Evolutionary conservation across 2,888 invertebrate genomes (phyloP).

Genomic region (Heteromurus nitidus): DNA sequence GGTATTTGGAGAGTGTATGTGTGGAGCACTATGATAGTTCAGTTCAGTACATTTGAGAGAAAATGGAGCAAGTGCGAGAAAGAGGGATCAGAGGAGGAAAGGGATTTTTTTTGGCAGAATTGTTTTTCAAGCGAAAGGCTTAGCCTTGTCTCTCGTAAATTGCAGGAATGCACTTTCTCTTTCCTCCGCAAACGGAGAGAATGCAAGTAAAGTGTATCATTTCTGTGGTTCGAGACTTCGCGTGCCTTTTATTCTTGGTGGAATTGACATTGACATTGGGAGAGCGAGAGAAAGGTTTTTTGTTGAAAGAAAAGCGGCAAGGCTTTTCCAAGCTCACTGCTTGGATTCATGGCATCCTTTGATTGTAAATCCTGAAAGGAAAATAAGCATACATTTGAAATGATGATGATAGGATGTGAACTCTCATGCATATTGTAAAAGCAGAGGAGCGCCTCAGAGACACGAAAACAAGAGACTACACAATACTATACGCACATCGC

Average conservation of each 20-base stretch:
- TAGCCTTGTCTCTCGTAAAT: slow-evolving; percentile 13
- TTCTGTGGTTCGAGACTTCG: background rate
- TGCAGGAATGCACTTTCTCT: slow-evolving; percentile 10
- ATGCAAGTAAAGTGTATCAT: background rate
- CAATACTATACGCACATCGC: too few relatives aligned
- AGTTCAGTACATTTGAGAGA: background rate
- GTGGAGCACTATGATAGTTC: too few relatives aligned
- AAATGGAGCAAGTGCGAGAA: background rate
- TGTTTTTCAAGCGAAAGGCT: slow-evolving; percentile 18
- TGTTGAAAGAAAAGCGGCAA: slow-evolving; percentile 24
- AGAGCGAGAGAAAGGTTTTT: background rate
- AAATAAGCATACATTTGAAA: slow-evolving; percentile 29
- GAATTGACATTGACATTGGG: slow-evolving; percentile 56
- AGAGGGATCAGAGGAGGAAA: background rate
- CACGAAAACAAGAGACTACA: too few relatives aligned
- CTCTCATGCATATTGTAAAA: background rate
- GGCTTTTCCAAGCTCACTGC: background rate
- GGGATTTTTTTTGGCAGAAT: slow-evolving; percentile 17
- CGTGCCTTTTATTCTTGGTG: slow-evolving; percentile 30
- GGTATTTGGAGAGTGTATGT: background rate
- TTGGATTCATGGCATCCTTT: slow-evolving; percentile 37
- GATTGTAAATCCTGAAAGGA: slow-evolving; percentile 37
- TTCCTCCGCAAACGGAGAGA: background rate
- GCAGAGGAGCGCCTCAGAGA: background rate
- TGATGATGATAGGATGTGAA: slow-evolving; percentile 12